Base-by-base conservation (phyloP, 2,797 vertebrate genomes). In the Platyrinchus mystaceus region DNA sequence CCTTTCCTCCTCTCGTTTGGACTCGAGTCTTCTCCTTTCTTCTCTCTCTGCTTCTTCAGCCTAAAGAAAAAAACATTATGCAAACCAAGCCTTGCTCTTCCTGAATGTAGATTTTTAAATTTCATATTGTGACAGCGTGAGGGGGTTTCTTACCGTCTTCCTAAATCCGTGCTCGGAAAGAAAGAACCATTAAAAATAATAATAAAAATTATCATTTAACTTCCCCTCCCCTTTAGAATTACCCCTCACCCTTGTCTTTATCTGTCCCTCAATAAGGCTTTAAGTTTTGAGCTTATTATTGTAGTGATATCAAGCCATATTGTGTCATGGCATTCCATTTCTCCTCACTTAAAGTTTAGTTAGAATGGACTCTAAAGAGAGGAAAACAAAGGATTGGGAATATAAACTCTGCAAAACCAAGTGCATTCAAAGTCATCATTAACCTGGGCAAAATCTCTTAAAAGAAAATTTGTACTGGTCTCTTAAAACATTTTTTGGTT, bases 31-130 rank as follows among this genome's bases (percentile, higher is more conserved):
- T 96, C 95, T 99, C 82, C 99, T 97, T 89, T 99, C 99, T 95
- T 99, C 99, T 26, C 99, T 96, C 90, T 99, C 99, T 75, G 99
- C 99, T 96, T 98, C 97, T 93, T 99, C 99, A 7, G 98, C 98
- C 99, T 99, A 32, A 70, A 95, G 41, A 32, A 12, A 53, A 9
- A 19, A 27, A 12, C 26, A 47, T 5, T 2, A 67, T 10, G 46
- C 23, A 78, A 83, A 44, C 7, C 49, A 77, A 86, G 21, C 28
- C 5, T 95, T 62, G 68, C 9, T 62, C 77, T 27, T 77, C 53
- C 46, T 62, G 16, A 66, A 59, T 9, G 62, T 1, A 34, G 2
- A 39, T 19, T 39, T 80, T 58, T 14, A 2, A 26, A 90, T 43
- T 73, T 59, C n/a, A 3, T 8, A 18, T 19, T 18, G 20, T 52